Evolutionary conservation across 2,113 vertebrate genomes (phyloP).

Genomic region (Nipponia nippon): DNA sequence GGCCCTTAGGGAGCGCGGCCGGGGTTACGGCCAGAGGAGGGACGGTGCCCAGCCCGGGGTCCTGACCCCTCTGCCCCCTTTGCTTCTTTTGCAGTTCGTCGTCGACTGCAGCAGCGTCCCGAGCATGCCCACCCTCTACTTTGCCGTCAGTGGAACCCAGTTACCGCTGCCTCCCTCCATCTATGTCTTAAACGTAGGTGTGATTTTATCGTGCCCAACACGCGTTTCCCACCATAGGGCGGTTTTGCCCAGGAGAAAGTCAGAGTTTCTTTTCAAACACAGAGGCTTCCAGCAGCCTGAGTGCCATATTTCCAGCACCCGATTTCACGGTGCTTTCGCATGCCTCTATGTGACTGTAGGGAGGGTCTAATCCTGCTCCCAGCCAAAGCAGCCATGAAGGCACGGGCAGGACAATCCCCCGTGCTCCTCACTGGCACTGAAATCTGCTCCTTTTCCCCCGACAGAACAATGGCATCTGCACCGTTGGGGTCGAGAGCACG

Average conservation of each 20-base stretch:
- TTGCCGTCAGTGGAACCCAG: conserved; percentile 30
- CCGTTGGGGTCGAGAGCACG: conserved; percentile 40
- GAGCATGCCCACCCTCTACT: conserved; percentile 53
- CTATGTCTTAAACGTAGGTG: conserved; percentile 47
- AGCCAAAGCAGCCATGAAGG: neutral
- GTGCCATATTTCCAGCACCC: neutral
- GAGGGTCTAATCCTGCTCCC: neutral
- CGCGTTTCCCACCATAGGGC: fast-evolving
- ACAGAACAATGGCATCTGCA: conserved; percentile 34
- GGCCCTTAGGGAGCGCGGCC: neutral
- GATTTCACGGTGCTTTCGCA: fast-evolving
- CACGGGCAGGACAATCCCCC: neutral
- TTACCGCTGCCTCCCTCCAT: conserved; percentile 47
- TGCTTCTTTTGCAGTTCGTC: neutral
- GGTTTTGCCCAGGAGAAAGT: neutral
- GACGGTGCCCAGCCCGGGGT: fast-evolving
- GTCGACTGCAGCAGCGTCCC: conserved; percentile 14
- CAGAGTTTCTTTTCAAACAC: neutral
- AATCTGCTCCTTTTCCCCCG: neutral
- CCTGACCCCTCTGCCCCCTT: neutral
- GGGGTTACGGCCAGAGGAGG: neutral
- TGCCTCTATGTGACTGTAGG: neutral
- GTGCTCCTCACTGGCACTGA: fast-evolving
- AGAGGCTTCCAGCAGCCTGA: neutral
- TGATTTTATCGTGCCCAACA: neutral